These are phyloP conservation scores for Drosophila ezoana DNA, from an alignment of 2,888 invertebrate species.

Conservation along the genomic window DNA sequence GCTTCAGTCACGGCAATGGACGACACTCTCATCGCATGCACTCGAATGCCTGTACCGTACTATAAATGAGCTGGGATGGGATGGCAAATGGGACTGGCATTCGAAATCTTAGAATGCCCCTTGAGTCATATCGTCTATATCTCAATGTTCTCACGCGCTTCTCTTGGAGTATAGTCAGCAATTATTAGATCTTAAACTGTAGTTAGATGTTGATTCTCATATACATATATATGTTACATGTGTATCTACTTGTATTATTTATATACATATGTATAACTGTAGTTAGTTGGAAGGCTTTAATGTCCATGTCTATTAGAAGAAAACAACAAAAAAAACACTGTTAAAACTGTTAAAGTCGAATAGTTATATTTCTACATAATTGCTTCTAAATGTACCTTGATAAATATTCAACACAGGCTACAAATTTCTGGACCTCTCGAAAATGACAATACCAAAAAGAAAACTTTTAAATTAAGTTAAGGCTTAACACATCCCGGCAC, in stretches of 20 bases:
- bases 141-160: constrained; percentile 55
- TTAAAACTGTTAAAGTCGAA: constrained; percentile 38
- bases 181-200: constrained; percentile 58
- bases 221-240: constrained; percentile 28
- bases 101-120: not conserved
- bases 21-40: constrained; percentile 83
- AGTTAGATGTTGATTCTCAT: constrained; percentile 65
- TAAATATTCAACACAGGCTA: constrained; percentile 48
- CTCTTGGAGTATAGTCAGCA: constrained; percentile 49
- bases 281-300: constrained; percentile 37
- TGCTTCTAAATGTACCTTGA: constrained; percentile 29
- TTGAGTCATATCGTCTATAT: constrained; percentile 48
- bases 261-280: constrained; percentile 10
- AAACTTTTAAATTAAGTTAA: constrained; percentile 23
- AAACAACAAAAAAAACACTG: constrained; percentile 15
- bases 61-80: constrained; percentile 59
- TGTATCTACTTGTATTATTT: constrained; percentile 29
- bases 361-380: constrained; percentile 13
- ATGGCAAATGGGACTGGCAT: not conserved
- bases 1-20: constrained; percentile 80
- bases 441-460: constrained; percentile 67
- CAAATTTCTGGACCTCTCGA: constrained; percentile 64
- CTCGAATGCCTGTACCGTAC: constrained; percentile 83
- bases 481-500: constrained; percentile 31
- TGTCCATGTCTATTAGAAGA: constrained; percentile 33